Percentiles rank a stretch among this genome's conserved stretches.
Conservation (phyloP, 1,140 invertebrate species). For the Aplysia californica region DNA sequence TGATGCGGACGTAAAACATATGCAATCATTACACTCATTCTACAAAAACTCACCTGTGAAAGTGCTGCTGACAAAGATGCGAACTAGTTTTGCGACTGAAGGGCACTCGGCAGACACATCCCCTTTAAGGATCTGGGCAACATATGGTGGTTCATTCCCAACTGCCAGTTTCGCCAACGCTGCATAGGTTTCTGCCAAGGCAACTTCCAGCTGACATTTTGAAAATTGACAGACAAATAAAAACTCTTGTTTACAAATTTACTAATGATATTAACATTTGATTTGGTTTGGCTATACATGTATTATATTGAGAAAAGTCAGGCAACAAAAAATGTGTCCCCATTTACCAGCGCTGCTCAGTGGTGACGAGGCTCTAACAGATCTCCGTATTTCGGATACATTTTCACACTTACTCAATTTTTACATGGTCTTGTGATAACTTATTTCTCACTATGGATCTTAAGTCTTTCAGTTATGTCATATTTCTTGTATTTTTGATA, state of each 20-base stretch:
- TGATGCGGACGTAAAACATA: no score
- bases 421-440: background rate
- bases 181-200: background rate
- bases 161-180: background rate
- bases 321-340: no score
- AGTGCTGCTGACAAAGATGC: constrained; percentile 97
- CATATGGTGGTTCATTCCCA: background rate
- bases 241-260: background rate
- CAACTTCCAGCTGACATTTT: no score
- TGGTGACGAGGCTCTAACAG: no score
- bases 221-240: background rate
- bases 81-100: constrained; percentile 95
- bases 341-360: no score
- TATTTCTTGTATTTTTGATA: no score
- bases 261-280: background rate
- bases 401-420: background rate
- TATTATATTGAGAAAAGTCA: no score
- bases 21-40: background rate
- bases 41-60: constrained; percentile 92
- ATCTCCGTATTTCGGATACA: no score
- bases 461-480: no score
- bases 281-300: background rate
- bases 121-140: constrained; percentile 27
- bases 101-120: constrained; percentile 67
- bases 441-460: background rate